Evolutionary conservation across 2,113 vertebrate species (phyloP), one percentile per base, ranked within the genome.

Genomic region (Notarius quadriscutis): DNA sequence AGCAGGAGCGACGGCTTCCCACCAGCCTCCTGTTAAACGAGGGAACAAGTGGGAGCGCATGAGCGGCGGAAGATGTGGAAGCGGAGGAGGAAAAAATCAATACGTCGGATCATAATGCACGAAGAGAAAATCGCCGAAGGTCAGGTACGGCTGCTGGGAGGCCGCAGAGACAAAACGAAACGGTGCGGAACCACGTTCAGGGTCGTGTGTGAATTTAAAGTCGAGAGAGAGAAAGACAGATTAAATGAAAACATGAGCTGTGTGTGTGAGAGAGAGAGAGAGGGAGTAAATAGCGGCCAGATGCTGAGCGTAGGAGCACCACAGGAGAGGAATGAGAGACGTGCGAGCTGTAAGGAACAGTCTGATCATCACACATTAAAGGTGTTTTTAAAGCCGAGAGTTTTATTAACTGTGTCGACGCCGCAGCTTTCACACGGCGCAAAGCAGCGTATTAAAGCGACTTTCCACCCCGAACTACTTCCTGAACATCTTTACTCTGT

Each of bases 271-370:
- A 48, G 34, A 72, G 30, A 48, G 41, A 74, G 71, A 50, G 18
- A 75, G 18, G 50, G 34, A 22, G 77, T 30, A 80, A 80, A 80
- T 80, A 41, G 79, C 18, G 60, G 79, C 57, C 79, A 58, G 79
- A 81, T 81, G 79, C 18, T 81, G 79, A 81, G 55, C 22, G 55
- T 25, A 41, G 79, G 17, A 81, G 55, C 79, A 11, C 79, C 27
- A 60, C 79, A 60, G 79, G 57, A 81, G 78, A 58, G 79, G 79
- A 81, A 81, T 22, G 79, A 81, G 79, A 81, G 79, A 41, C 53
- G 55, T 60, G 78, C 9, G 55, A 81, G 78, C 30, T 41, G 55
- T 81, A 60, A 60, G 79, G 79, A 60, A 81, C 79, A 81, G 55
- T 41, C 15, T 81, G 55, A 62, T 81, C 79, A 80, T 60, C 57